Evolutionary conservation across 2,888 invertebrate species (phyloP).

Genomic region (Sericinus montela): DNA sequence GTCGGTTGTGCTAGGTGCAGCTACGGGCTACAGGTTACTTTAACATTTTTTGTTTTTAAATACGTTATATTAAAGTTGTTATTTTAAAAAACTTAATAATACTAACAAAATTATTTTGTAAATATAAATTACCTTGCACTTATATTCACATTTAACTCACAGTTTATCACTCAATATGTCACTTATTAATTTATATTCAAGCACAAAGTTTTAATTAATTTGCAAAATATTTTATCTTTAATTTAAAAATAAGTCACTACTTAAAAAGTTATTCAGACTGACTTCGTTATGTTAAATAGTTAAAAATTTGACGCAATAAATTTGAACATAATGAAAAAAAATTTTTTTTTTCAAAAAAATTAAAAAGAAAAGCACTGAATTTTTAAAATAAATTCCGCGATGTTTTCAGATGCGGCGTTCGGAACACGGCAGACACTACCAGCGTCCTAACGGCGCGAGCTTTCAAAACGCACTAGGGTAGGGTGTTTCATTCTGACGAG

Average conservation of each 20-base stretch:
- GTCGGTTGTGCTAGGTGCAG: too few species aligned
- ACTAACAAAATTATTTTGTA: too few species aligned
- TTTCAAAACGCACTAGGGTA: conserved; percentile 52
- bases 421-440: conserved; percentile 6
- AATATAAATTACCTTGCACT: conserved; percentile 3
- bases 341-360: not conserved
- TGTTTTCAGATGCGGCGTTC: conserved; percentile 21
- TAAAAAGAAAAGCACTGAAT: conserved; percentile 10
- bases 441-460: conserved; percentile 33
- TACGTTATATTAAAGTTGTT: too few species aligned
- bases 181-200: not conserved
- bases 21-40: too few species aligned
- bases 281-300: not conserved
- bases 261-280: not conserved
- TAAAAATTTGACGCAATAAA: not conserved
- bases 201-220: not conserved
- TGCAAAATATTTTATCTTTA: not conserved
- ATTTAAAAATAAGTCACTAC: not conserved
- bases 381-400: conserved; percentile 33
- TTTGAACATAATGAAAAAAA: not conserved
- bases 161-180: not conserved
- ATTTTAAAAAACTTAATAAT: too few species aligned
- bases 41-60: too few species aligned
- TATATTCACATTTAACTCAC: not conserved
- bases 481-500: conserved; percentile 36